These are phyloP conservation scores for Epizoanthus fatuus DNA, from an alignment of 92 coral and sea anemone genomes.

Conservation along the genomic window DNA sequence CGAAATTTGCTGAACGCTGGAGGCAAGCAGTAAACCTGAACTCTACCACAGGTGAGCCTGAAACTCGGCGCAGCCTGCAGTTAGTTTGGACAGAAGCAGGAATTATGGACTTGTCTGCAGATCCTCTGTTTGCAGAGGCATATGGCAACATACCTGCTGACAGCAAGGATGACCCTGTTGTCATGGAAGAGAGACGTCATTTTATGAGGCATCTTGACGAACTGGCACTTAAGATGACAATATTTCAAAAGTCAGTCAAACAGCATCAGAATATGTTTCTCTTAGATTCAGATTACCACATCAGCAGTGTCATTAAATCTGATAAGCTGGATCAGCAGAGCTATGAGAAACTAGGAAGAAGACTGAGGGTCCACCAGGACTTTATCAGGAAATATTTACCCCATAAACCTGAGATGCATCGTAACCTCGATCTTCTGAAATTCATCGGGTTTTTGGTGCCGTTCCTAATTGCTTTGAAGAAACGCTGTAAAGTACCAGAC, in stretches of 20 bases:
- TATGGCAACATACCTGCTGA: constrained; percentile 82
- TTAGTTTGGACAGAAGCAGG: constrained; percentile 99
- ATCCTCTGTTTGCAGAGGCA: constrained; percentile 87
- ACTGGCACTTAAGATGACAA: constrained; percentile 87
- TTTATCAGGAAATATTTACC: constrained; percentile 86
- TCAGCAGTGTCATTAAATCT: constrained; percentile 85
- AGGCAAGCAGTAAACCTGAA: constrained; percentile 96
- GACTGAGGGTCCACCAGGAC: constrained; percentile 81
- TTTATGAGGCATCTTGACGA: constrained; percentile 93
- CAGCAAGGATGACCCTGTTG: constrained; percentile 86
- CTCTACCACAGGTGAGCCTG: constrained; percentile 94
- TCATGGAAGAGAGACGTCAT: constrained; percentile 79
- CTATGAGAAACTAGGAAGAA: constrained; percentile 86
- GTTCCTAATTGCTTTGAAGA: constrained; percentile 89
- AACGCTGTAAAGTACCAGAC: constrained; percentile 96
- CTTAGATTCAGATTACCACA: constrained; percentile 89
- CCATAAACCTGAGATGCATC: constrained; percentile 85
- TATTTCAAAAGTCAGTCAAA: constrained; percentile 82
- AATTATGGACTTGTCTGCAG: constrained; percentile 88
- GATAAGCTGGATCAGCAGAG: constrained; percentile 87
- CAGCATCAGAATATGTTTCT: constrained; percentile 95
- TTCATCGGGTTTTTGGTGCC: constrained; percentile 97
- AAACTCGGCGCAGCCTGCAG: constrained; percentile 92
- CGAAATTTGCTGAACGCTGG: constrained; percentile 99
- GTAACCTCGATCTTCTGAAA: constrained; percentile 84